Conservation (phyloP, 2,113 vertebrate genomes). For the Lota lota region DNA sequence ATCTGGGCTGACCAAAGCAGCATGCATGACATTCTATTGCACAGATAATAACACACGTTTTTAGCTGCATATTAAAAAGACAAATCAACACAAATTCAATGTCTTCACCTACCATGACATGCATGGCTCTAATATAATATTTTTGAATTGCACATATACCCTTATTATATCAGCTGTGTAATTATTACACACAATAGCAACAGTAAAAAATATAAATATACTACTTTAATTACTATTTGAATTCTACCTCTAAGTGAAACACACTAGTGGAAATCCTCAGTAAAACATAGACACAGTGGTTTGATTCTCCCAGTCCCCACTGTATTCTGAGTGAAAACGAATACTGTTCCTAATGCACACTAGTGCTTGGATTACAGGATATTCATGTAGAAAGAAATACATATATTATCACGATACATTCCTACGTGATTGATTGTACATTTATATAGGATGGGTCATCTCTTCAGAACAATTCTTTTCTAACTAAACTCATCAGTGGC, state of each 20-base stretch:
- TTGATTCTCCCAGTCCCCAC: constrained; percentile 37
- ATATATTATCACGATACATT: too few species aligned
- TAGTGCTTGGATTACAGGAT: constrained; percentile 1
- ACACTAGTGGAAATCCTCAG: constrained; percentile 28
- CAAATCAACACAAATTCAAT: neutral
- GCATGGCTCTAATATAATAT: constrained; percentile 16
- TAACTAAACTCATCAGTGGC: too few species aligned
- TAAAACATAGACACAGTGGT: constrained; percentile 44
- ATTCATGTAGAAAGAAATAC: too few species aligned
- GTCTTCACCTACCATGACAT: constrained; percentile 27
- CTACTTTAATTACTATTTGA: neutral
- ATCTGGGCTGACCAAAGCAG: too few species aligned
- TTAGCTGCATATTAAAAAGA: constrained; percentile 47
- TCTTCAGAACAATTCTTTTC: too few species aligned
- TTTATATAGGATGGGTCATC: too few species aligned
- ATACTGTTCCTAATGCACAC: constrained; percentile 22
- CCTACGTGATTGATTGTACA: too few species aligned
- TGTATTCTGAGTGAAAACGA: constrained; percentile 27
- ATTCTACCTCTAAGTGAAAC: constrained; percentile 23
- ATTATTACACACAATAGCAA: constrained; percentile 46
- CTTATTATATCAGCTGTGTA: constrained; percentile 19
- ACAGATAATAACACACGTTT: neutral
- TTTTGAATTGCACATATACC: constrained; percentile 21
- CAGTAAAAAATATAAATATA: constrained; percentile 7
- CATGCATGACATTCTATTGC: too few species aligned